Base-by-base conservation (phyloP, 2,888 invertebrate genomes). In the Polylopha cassiicola region DNA sequence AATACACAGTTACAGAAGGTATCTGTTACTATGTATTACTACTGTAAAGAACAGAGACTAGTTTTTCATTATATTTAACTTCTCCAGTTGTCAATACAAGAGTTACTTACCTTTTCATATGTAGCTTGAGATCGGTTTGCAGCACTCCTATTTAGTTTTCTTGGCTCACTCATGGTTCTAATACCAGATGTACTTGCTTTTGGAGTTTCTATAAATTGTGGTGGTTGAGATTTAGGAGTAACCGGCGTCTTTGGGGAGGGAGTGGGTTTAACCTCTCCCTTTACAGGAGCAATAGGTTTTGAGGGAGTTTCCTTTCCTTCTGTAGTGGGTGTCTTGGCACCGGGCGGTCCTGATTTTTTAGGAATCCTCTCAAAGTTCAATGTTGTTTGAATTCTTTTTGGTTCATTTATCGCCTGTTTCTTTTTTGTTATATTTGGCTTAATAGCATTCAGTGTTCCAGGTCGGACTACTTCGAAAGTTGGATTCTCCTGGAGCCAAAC, bases 401-500 rank as follows among this genome's bases (percentile, higher is more conserved):
- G 46, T 11, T 75, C 80, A 37, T 48, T 53, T 1, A 53, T 39
- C 5, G 53, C 48, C 13, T 48, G 43, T 46, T 76, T 82, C 50
- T 73, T 80, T 53, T 65, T 77, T 38, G 51, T 62, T 1, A 61
- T 38, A 33, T 72, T 74, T 1, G 80, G 82, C 57, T 69, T 81
- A 27, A 72, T 76, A 20, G 87, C 78, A 53, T 84, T 86, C 0
- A 79, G 56, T 17, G 87, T 86, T n/a, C 88, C 89, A 0, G 91
- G 89, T 44, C 89, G 87, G 3, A 95, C 89, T 0, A 95, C 93
- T 85, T 96, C 95, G 72, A 90, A 97, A 0, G 93, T 92, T 2
- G 95, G 96, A 85, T 97, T 93, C 52, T 91, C 91, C 64, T 92
- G 91, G 5, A 97, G 81, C 95, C 95, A 97, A 13, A 89, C 86